phyloP scores from a whole-genome alignment of 2,888 invertebrate genomes.

The Keiferia lycopersicella region DNA sequence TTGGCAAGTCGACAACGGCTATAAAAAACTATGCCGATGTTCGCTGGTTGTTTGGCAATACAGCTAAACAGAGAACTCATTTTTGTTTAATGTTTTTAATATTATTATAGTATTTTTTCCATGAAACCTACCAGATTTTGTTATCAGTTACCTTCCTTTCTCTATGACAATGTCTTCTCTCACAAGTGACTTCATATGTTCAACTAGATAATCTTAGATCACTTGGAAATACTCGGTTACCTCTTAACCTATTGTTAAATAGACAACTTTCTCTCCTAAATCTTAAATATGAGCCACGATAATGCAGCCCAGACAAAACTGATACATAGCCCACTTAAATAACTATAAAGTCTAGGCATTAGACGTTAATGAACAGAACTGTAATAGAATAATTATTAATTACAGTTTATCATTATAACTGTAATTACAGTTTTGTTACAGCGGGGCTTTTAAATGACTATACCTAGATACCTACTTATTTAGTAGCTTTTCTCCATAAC shows the following conservation, averaged over 20 bases:
- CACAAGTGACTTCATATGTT: no score
- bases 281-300: background rate
- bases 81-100: background rate
- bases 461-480: no score
- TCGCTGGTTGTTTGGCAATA: conserved; percentile 15
- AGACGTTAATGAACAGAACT: conserved; percentile 12
- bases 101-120: background rate
- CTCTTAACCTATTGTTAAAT: background rate
- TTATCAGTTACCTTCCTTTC: no score
- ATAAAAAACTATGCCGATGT: conserved; percentile 18
- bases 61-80: background rate
- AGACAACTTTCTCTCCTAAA: conserved; percentile 14
- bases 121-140: no score
- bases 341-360: conserved; percentile 13
- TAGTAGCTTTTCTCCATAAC: background rate
- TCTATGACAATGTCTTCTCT: no score
- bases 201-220: background rate
- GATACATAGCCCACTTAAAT: conserved; percentile 12
- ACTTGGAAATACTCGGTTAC: background rate
- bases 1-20: conserved; percentile 8
- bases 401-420: conserved; percentile 12
- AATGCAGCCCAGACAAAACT: conserved; percentile 7
- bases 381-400: conserved; percentile 16
- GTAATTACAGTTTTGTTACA: conserved; percentile 8
- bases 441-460: background rate